Evolutionary conservation across 2,113 vertebrate genomes (phyloP).

Genomic region (Tonatia bakeri): DNA sequence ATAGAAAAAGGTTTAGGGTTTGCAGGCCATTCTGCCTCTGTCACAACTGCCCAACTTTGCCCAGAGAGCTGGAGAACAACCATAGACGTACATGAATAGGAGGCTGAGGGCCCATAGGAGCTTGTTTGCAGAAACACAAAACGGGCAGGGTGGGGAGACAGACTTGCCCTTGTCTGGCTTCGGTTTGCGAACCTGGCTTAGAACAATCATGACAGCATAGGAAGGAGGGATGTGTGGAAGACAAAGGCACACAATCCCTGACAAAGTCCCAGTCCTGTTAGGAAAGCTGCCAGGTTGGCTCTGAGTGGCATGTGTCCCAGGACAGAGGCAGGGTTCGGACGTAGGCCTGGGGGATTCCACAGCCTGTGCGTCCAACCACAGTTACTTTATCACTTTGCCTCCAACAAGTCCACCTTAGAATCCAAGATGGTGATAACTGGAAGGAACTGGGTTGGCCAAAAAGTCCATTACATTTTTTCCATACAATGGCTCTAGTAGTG

Average conservation of each 20-base stretch:
- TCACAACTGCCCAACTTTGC: not conserved
- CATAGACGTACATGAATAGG: accelerated
- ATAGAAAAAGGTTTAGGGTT: not conserved
- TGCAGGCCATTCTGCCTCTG: not conserved
- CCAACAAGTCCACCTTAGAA: not conserved
- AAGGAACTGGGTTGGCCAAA: not conserved
- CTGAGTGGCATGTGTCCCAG: accelerated
- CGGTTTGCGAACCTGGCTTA: not conserved
- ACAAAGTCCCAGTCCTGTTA: accelerated
- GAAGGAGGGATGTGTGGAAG: not conserved
- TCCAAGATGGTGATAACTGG: not conserved
- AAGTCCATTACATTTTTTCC: no score
- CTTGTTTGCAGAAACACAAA: not conserved
- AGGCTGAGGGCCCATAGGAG: not conserved
- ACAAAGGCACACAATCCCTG: not conserved
- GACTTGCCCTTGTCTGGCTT: not conserved
- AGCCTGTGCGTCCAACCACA: accelerated
- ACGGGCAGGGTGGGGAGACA: not conserved
- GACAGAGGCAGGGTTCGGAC: not conserved
- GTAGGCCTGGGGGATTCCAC: not conserved
- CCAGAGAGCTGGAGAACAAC: not conserved
- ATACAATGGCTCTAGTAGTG: no score
- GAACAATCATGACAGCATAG: not conserved
- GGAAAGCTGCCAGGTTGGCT: not conserved
- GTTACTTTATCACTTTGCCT: not conserved